Conservation (phyloP, 2,113 vertebrate genomes). For the Actinemys pallida region DNA sequence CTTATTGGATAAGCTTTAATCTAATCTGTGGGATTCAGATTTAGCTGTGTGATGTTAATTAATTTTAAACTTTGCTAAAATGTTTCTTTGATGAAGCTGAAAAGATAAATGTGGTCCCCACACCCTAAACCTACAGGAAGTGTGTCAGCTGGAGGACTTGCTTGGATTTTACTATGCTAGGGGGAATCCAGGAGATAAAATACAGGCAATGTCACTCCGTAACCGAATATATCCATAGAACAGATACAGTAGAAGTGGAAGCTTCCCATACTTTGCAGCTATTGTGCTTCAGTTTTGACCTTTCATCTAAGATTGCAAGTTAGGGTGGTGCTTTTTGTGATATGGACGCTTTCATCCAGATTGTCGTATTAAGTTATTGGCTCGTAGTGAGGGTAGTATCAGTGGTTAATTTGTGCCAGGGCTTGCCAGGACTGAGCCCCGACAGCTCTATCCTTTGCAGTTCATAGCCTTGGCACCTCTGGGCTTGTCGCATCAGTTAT, state of each 20-base stretch:
- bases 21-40: slow-evolving; percentile 62
- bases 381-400: rapidly evolving
- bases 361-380: neutral
- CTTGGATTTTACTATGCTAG: neutral
- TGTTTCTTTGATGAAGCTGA: slow-evolving; percentile 50
- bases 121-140: neutral
- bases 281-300: neutral
- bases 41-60: slow-evolving; percentile 64
- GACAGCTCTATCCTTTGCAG: too few relatives aligned
- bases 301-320: neutral
- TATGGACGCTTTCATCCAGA: slow-evolving; percentile 21
- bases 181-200: neutral
- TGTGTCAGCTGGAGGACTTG: neutral
- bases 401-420: too few relatives aligned
- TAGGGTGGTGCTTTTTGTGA: neutral
- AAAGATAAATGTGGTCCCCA: slow-evolving; percentile 36
- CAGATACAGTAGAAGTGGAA: neutral
- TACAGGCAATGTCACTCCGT: neutral
- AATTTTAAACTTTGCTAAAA: slow-evolving; percentile 67
- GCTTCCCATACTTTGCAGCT: neutral
- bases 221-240: neutral
- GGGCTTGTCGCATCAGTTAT: too few relatives aligned
- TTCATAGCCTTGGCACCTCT: too few relatives aligned
- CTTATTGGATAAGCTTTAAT: slow-evolving; percentile 70
- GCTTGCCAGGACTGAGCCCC: too few relatives aligned